A percentile compares a stretch with the other conserved stretches of the same genome.
phyloP scores from a whole-genome alignment of 2,797 vertebrate species.

The Percopsis omiscomaycus region DNA sequence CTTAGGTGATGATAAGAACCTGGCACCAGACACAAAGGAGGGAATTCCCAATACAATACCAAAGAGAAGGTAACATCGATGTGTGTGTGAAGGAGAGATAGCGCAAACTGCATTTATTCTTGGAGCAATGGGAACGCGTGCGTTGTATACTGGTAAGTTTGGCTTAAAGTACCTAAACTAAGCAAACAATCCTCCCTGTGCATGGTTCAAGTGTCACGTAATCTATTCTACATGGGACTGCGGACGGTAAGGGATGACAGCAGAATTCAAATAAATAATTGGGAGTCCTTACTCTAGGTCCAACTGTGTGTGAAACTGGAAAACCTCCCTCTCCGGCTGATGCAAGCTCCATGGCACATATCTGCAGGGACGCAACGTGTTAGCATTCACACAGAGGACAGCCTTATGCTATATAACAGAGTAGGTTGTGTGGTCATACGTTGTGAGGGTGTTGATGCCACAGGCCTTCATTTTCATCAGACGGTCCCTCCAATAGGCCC shows the following conservation, averaged over 20 bases:
- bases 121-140: constrained; percentile 1
- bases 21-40: constrained; percentile 1
- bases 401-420: background rate
- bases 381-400: constrained; percentile 5
- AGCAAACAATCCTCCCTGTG: too few species aligned
- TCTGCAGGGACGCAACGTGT: constrained; percentile 66
- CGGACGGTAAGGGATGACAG: background rate
- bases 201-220: constrained; percentile 3
- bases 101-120: constrained; percentile 10
- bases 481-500: constrained; percentile 89
- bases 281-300: constrained; percentile 84
- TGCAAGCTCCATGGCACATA: constrained; percentile 92
- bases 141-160: background rate
- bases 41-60: constrained; percentile 34
- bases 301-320: constrained; percentile 86
- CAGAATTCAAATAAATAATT: background rate
- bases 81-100: background rate
- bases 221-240: background rate
- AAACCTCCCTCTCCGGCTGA: constrained; percentile 82
- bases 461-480: constrained; percentile 91
- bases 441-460: constrained; percentile 92
- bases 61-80: background rate
- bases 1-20: constrained; percentile 31
- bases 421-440: constrained; percentile 69
- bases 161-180: background rate